Evolutionary conservation across 1,140 invertebrate genomes (phyloP), one percentile per base, ranked within the genome.

Genomic region (Pachyrhynchus sulphureomaculatus): DNA sequence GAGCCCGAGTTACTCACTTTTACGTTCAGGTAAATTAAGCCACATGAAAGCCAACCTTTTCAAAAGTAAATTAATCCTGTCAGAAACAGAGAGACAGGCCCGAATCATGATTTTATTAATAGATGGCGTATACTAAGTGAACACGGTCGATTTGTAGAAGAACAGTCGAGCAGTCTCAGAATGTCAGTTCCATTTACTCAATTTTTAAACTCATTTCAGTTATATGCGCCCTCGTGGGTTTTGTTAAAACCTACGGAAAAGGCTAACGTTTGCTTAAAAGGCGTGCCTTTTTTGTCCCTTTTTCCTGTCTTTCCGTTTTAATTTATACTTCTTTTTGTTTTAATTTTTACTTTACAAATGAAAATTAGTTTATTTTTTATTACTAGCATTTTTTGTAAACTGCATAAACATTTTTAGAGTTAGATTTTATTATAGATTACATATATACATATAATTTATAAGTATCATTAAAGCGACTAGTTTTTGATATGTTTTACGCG

Each of bases 81-180:
- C 68, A 69, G 60, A 65, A 42, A 51, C 68, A 69, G 60, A 62
- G 18, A 59, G 56, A 65, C 56, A 62, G 54, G 41, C 48, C 48
- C 34, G 64, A 64, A 65, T 69, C 68, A 69, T 69, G 65, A 67
- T 67, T 69, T 69, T 69, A 69, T 69, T 69, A 69, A 69, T 69
- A 69, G 68, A 69, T 69, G 68, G 65, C 61, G 68, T 61, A 67
- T 65, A 48, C 47, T 52, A 47, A 59, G 59, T 65, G 65, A 69
- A 67, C 68, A 69, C 56, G 44, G 60, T 49, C 68, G 63, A 65
- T 69, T 67, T 69, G 66, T 66, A 58, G 36, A 59, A 51, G 44
- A 34, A 23, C 9, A 29, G 36, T 13, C 5, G 29, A 58, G 55
- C 57, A 42, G 62, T 64, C 56, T 64, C 62, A 67, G 62, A 59